Evolutionary conservation across 2,797 vertebrate species (phyloP).

Genomic region (Emys orbicularis): DNA sequence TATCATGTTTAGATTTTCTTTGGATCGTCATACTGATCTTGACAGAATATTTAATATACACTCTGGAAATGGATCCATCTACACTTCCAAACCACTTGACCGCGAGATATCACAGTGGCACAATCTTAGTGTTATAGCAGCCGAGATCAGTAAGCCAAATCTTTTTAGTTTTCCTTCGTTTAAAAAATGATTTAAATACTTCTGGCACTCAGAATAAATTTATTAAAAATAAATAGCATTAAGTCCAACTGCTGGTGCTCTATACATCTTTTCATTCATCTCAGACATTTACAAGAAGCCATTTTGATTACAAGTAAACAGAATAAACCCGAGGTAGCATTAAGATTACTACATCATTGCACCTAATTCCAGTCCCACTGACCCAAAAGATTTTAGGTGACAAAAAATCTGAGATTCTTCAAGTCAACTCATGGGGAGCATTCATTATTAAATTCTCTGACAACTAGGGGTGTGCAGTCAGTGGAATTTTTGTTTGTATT

Average conservation of each 20-base stretch:
- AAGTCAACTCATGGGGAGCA: neutral
- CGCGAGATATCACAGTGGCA: slow-evolving; percentile 94
- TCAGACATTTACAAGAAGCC: neutral
- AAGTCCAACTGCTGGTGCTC: neutral
- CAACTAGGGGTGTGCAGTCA: too few species aligned
- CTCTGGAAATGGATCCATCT: slow-evolving; percentile 93
- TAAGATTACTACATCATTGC: neutral
- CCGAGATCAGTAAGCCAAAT: slow-evolving; percentile 91
- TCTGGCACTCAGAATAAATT: neutral
- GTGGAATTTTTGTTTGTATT: too few species aligned
- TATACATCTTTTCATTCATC: neutral
- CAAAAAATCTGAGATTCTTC: neutral
- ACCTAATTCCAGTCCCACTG: neutral
- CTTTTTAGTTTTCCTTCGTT: neutral
- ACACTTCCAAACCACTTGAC: slow-evolving; percentile 91
- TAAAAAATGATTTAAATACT: neutral
- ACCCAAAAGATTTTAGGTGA: neutral
- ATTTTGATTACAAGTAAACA: neutral
- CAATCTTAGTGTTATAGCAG: slow-evolving; percentile 93
- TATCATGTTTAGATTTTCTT: slow-evolving; percentile 86
- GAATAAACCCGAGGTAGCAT: neutral
- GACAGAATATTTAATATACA: slow-evolving; percentile 95
- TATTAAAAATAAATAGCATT: neutral
- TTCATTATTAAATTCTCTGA: neutral
- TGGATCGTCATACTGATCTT: slow-evolving; percentile 95